Evolutionary conservation across 2,888 invertebrate genomes (phyloP).

Genomic region (Tipula lateralis): DNA sequence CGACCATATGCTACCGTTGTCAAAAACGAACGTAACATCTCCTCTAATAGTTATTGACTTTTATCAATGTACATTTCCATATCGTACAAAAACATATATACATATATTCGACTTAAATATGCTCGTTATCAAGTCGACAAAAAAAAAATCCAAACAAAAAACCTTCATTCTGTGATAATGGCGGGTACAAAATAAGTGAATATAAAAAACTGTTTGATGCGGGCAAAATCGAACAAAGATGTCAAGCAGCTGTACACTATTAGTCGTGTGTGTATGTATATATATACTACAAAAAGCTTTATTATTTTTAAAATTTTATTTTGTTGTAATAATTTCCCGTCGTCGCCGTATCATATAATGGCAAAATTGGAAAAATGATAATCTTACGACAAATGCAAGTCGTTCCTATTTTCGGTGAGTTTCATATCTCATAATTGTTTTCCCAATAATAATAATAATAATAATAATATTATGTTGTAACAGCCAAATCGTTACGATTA

Average conservation of each 20-base stretch:
- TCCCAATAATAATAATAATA: neutral
- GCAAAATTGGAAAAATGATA: slow-evolving; percentile 16
- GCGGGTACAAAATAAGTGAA: neutral
- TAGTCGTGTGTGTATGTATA: neutral
- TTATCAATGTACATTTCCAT: neutral
- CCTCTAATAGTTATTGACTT: neutral
- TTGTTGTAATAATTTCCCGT: neutral
- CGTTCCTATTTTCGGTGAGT: neutral
- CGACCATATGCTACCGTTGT: neutral
- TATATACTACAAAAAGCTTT: neutral
- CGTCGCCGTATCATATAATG: neutral
- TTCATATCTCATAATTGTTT: slow-evolving; percentile 24
- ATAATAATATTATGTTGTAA: neutral
- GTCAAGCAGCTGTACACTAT: neutral
- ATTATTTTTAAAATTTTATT: neutral
- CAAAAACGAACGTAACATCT: neutral
- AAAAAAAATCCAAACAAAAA: neutral
- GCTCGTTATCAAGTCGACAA: slow-evolving; percentile 3
- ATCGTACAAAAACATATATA: neutral
- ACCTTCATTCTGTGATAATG: neutral
- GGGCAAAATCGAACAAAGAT: neutral
- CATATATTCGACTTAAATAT: neutral
- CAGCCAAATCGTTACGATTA: slow-evolving; percentile 11
- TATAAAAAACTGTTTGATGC: neutral
- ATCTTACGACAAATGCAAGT: neutral